These are phyloP conservation scores for Xylocampa areola DNA, from an alignment of 2,888 invertebrate species.

Conservation along the genomic window DNA sequence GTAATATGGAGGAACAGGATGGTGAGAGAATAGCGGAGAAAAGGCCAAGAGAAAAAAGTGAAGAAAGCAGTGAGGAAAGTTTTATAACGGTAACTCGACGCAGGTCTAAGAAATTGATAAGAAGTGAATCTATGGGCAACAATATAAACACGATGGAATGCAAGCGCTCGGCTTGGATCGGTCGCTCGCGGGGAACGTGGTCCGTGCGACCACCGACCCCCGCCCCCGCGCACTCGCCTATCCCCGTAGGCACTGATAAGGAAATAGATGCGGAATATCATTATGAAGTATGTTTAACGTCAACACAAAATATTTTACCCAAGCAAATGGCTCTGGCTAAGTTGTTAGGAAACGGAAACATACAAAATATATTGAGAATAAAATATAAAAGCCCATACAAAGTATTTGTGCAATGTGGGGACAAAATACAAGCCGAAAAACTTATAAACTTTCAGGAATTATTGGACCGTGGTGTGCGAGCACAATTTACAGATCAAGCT, in stretches of 20 bases:
- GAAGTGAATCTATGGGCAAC: neutral
- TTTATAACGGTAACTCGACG: neutral
- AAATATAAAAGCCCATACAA: conserved; percentile 1
- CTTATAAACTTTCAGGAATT: neutral
- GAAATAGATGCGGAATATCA: neutral
- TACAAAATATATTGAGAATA: neutral
- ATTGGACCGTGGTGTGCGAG: neutral
- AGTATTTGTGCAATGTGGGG: neutral
- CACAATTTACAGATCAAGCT: neutral
- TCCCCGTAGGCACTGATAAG: neutral
- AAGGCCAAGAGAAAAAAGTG: neutral
- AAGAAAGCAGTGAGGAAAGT: neutral
- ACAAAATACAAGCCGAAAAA: neutral
- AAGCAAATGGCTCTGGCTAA: conserved; percentile 1
- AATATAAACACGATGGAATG: neutral
- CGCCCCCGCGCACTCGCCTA: too few species aligned
- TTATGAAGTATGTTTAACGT: neutral
- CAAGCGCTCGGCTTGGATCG: too few species aligned
- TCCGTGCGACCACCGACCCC: too few species aligned
- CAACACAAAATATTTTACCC: neutral
- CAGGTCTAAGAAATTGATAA: neutral
- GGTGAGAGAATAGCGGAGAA: too few species aligned
- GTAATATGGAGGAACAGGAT: too few species aligned
- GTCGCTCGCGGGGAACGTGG: too few species aligned
- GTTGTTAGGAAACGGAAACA: neutral